These are phyloP conservation scores for Linnaemya tessellans DNA, from an alignment of 2,888 invertebrate species.

Conservation along the genomic window DNA sequence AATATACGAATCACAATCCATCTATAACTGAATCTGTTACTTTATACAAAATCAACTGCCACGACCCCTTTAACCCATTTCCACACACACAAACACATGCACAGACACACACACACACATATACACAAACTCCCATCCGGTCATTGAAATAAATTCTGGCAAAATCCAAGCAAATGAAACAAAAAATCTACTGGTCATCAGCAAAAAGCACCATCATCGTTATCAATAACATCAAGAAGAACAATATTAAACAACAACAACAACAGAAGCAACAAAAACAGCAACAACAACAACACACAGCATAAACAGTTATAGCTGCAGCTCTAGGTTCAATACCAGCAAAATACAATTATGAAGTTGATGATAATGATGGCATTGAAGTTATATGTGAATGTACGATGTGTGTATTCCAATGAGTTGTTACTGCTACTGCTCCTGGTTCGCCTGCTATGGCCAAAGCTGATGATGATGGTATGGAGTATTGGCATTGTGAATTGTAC, in stretches of 20 bases:
- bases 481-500: slow-evolving; percentile 69
- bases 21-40: slow-evolving; percentile 59
- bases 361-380: slow-evolving; percentile 23
- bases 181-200: slow-evolving; percentile 54
- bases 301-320: background rate
- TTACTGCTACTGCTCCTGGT: slow-evolving; percentile 12
- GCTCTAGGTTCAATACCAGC: slow-evolving; percentile 2
- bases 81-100: background rate
- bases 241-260: slow-evolving; percentile 36
- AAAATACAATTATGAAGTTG: slow-evolving; percentile 32
- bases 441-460: slow-evolving; percentile 9
- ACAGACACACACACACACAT: background rate
- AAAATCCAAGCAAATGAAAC: slow-evolving; percentile 32
- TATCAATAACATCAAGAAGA: slow-evolving; percentile 40
- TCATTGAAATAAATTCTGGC: slow-evolving; percentile 41
- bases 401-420: background rate
- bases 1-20: slow-evolving; percentile 54
- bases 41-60: slow-evolving; percentile 14
- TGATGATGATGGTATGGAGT: slow-evolving; percentile 58
- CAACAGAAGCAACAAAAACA: slow-evolving; percentile 13
- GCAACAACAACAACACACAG: background rate
- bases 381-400: slow-evolving; percentile 4
- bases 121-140: background rate
- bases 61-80: slow-evolving; percentile 24
- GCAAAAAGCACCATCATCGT: slow-evolving; percentile 49